These are phyloP conservation scores for Alca torda DNA, from an alignment of 2,797 vertebrate genomes.

Conservation along the genomic window DNA sequence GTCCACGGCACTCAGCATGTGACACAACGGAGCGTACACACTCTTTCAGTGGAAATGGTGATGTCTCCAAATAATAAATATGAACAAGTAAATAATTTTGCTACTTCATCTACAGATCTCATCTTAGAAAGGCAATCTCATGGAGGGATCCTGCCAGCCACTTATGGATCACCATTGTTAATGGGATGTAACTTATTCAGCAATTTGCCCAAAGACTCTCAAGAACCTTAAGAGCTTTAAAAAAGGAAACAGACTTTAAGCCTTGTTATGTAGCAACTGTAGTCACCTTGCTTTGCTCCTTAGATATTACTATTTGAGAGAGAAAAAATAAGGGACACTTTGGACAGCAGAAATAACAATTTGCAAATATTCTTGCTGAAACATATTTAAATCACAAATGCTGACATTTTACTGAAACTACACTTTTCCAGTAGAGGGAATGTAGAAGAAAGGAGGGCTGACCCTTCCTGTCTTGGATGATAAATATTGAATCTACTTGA, in stretches of 20 bases:
- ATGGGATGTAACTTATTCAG: neutral
- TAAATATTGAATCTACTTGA: constrained; percentile 63
- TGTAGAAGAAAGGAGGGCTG: neutral
- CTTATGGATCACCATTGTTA: neutral
- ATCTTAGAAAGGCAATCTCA: neutral
- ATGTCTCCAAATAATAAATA: neutral
- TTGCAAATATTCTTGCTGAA: neutral
- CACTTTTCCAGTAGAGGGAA: constrained; percentile 23
- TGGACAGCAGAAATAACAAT: neutral
- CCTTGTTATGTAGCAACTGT: neutral
- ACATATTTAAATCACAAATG: constrained; percentile 33
- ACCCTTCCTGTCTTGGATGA: constrained; percentile 39
- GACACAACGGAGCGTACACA: neutral
- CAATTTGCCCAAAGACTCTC: neutral
- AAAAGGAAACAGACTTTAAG: neutral
- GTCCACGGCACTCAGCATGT: neutral
- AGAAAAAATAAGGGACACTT: neutral
- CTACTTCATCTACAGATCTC: neutral
- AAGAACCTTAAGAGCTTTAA: neutral
- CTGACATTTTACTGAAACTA: constrained; percentile 30
- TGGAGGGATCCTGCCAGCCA: neutral
- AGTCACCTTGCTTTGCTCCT: neutral
- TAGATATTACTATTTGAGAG: neutral
- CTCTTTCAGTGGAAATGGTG: neutral
- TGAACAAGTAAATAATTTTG: neutral